Evolutionary conservation across 2,113 vertebrate genomes (phyloP).

Genomic region (Cyphomyrus plagiostoma): DNA sequence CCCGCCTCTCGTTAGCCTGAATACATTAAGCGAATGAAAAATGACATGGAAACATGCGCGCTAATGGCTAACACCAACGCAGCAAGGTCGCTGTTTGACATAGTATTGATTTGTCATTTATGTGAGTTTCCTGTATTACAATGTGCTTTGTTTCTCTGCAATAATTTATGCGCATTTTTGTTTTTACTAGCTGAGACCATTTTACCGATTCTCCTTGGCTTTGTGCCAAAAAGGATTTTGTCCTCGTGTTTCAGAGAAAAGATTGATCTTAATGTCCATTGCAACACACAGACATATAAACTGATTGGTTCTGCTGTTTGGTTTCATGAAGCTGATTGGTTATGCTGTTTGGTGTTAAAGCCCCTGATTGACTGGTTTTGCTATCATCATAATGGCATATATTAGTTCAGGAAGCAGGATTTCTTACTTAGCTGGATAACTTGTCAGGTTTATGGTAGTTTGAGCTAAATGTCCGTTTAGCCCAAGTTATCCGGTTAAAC

Average conservation of each 20-base stretch:
- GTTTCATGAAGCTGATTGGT: not conserved
- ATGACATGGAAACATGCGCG: not conserved
- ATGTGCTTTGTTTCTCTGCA: not conserved
- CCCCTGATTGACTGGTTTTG: not conserved
- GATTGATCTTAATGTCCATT: not conserved
- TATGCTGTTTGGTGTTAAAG: not conserved
- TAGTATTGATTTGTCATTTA: not conserved
- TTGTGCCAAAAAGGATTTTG: not conserved
- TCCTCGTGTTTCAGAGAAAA: not conserved
- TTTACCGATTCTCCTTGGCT: not conserved
- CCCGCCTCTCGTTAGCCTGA: not conserved
- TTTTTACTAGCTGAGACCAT: not conserved
- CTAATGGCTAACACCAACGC: not conserved
- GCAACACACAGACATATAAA: not conserved
- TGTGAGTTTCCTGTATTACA: not conserved
- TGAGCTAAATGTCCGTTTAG: not conserved
- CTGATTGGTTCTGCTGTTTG: not conserved
- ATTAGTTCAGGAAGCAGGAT: not conserved
- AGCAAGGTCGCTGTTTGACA: not conserved
- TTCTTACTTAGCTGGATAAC: not conserved
- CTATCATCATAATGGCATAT: not conserved
- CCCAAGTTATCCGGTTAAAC: not conserved
- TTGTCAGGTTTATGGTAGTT: not conserved
- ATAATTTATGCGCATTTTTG: not conserved
- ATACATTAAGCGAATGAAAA: not conserved